Base-by-base conservation (phyloP, 2,888 invertebrate genomes). In the Xylota segnis region DNA sequence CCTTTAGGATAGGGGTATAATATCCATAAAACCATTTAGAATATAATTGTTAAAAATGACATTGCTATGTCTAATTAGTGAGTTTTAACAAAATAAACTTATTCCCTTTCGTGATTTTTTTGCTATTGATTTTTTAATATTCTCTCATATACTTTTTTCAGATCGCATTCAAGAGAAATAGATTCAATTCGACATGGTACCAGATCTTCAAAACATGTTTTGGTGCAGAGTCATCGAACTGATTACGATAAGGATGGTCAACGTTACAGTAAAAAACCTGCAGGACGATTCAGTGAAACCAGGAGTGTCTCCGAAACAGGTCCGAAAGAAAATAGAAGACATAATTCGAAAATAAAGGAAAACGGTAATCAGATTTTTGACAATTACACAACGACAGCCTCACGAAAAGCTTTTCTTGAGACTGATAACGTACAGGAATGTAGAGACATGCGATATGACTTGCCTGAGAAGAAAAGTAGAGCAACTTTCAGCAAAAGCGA, bases 401-500 rank as follows among this genome's bases (percentile, higher is more conserved):
- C 76, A n/a, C 76, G 76, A 40, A 81, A 82, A 66, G 59, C 47
- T 47, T 58, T 65, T 14, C 52, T 58, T 52, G 83, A 75, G 14
- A 66, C 23, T 72, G 91, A 89, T 90, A 89, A 86, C 91, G n/a
- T 93, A 93, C 84, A 92, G 94, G 87, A 94, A 94, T 52, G 93
- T 93, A 83, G 94, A 94, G 86, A 94, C 93, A 89, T 94, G 94
- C 90, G 40, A 59, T 88, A 89, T 32, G 87, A 94, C 93, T 89
- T 94, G 94, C 90, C 89, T 18, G 91, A 92, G 16, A 77, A 66
- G 29, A 52, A 61, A 7, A 72, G 45, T 32, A 74, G 56, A 59
- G 45, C 40, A 40, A 37, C 61, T 7, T 27, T 61, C n/a, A 23
- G 27, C 29, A 84, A 54, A 40, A 37, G n/a, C 7, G 87, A 90